Conservation (phyloP, 2,797 vertebrate genomes). For the Lepilemur ruficaudatus region DNA sequence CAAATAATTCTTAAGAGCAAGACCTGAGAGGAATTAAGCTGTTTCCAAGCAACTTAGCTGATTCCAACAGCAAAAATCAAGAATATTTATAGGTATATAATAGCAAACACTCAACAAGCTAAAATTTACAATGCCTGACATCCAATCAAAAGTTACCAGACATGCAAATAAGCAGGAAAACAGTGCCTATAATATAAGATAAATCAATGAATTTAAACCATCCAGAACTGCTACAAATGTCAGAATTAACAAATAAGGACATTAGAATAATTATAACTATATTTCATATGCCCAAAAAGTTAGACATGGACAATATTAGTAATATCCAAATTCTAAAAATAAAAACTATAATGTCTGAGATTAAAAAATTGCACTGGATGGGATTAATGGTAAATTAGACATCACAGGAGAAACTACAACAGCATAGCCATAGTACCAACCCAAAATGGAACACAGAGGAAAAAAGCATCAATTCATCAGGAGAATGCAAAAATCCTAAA, state of each 20-base stretch:
- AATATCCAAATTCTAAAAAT: not conserved
- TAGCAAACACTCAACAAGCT: not conserved
- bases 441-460: not conserved
- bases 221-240: not conserved
- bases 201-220: not conserved
- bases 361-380: not conserved
- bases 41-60: not conserved
- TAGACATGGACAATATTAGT: not conserved
- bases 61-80: not conserved
- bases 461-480: not conserved
- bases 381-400: not conserved
- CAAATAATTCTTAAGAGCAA: slow-evolving; percentile 19
- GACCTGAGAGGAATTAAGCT: not conserved
- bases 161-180: not conserved
- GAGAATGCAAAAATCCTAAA: not conserved
- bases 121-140: not conserved
- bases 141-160: not conserved
- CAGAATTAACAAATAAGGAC: not conserved
- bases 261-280: not conserved
- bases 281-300: not conserved
- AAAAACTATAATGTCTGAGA: not conserved
- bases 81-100: not conserved
- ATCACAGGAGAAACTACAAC: not conserved
- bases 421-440: not conserved
- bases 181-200: not conserved